Evolutionary conservation across 1,140 invertebrate species (phyloP).

Genomic region (Diorhabda sublineata): DNA sequence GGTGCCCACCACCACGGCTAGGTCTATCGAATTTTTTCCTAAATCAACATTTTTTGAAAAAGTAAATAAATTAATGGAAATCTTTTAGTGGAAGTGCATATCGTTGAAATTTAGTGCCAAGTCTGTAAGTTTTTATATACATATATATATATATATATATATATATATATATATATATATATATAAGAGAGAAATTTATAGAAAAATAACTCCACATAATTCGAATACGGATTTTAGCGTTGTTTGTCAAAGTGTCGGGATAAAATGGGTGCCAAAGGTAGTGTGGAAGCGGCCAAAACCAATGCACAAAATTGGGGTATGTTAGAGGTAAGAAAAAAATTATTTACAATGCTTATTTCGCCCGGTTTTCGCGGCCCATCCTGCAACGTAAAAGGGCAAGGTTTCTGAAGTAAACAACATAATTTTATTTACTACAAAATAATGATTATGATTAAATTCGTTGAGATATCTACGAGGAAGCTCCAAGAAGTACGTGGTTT

Average conservation of each 20-base stretch:
- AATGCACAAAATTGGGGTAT: slow-evolving; percentile 70
- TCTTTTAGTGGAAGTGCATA: slow-evolving; percentile 2
- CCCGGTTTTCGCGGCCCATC: not conserved
- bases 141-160: too few relatives aligned
- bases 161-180: too few relatives aligned
- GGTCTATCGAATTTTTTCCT: slow-evolving; percentile 18
- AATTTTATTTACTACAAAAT: not conserved
- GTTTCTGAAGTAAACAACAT: not conserved
- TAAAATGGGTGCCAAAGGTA: slow-evolving; percentile 66
- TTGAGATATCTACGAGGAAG: too few relatives aligned
- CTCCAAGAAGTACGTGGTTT: too few relatives aligned
- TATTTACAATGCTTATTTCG: not conserved
- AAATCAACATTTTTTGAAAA: slow-evolving; percentile 9
- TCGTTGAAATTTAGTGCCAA: slow-evolving; percentile 11
- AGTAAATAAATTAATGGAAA: not conserved
- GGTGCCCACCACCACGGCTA: slow-evolving; percentile 14
- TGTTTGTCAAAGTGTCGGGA: slow-evolving; percentile 16
- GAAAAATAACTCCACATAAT: slow-evolving; percentile 15
- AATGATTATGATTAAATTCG: too few relatives aligned
- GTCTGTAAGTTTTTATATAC: not conserved
- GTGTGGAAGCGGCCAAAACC: slow-evolving; percentile 68
- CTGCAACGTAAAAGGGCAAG: slow-evolving; percentile 1
- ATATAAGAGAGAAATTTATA: too few relatives aligned
- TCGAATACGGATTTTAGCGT: slow-evolving; percentile 19
- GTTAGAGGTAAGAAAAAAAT: slow-evolving; percentile 57